A percentile compares a stretch with the other conserved stretches of the same genome.
These are phyloP conservation scores for Nestor notabilis DNA, from an alignment of 2,113 vertebrate genomes.

Conservation along the genomic window DNA sequence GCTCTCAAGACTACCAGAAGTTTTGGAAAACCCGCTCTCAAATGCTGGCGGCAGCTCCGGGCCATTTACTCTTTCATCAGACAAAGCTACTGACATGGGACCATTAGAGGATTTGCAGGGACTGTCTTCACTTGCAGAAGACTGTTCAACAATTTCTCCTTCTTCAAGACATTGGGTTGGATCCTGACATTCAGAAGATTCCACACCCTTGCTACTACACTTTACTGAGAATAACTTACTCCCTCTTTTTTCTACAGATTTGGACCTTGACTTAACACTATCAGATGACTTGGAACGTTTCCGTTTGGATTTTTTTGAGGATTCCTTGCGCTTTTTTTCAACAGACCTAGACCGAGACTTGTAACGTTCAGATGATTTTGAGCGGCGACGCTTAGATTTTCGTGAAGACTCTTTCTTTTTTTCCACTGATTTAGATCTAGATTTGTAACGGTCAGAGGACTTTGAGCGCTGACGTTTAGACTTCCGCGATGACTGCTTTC, in stretches of 20 bases:
- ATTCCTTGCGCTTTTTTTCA: slow-evolving; percentile 62
- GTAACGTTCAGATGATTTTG: slow-evolving; percentile 76
- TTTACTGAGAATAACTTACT: slow-evolving; percentile 58
- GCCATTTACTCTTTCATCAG: slow-evolving; percentile 1
- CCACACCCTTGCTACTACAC: slow-evolving; percentile 55
- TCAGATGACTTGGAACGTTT: slow-evolving; percentile 78
- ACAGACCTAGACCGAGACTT: slow-evolving; percentile 65
- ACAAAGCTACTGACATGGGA: slow-evolving; percentile 78
- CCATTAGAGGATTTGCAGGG: slow-evolving; percentile 73
- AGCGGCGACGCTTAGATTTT: slow-evolving; percentile 78
- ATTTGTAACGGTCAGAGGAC: slow-evolving; percentile 76
- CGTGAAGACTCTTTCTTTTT: slow-evolving; percentile 78
- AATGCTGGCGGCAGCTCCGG: slow-evolving; percentile 30
- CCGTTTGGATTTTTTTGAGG: slow-evolving; percentile 75
- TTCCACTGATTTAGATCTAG: slow-evolving; percentile 77
- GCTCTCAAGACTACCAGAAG: slow-evolving; percentile 69
- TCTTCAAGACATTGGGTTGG: slow-evolving; percentile 46
- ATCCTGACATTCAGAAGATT: slow-evolving; percentile 78
- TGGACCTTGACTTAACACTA: slow-evolving; percentile 84
- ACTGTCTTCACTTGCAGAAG: slow-evolving; percentile 59
- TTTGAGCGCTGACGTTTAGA: slow-evolving; percentile 77
- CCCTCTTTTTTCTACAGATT: slow-evolving; percentile 81
- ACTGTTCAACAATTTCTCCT: slow-evolving; percentile 18
- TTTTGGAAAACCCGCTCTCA: background rate
- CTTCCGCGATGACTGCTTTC: slow-evolving; percentile 67